Evolutionary conservation across 37 sponge, comb jelly and placozoan genomes (phyloP).

Genomic region (Cladorhizidae sp.): DNA sequence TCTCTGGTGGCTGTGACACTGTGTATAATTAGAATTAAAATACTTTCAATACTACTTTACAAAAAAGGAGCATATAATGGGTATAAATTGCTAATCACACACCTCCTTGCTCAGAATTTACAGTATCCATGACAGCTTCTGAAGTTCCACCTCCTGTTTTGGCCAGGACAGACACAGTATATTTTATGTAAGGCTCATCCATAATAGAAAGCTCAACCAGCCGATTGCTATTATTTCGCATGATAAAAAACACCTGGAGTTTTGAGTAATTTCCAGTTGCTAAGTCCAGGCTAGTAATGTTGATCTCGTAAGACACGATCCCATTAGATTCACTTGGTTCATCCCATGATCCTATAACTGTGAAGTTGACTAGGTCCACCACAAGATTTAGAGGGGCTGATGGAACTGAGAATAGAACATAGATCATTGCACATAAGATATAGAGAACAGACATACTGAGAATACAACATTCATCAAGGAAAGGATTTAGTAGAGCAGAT

Average conservation of each 20-base stretch:
- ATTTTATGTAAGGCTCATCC: slow-evolving; percentile 11
- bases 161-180: slow-evolving; percentile 6
- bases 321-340: slow-evolving; percentile 31
- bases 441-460: too few species aligned
- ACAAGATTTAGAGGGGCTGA: slow-evolving; percentile 3
- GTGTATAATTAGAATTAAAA: not conserved
- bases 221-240: not conserved
- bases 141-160: slow-evolving; percentile 7
- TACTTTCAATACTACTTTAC: not conserved
- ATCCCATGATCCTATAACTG: slow-evolving; percentile 19
- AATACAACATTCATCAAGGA: too few species aligned
- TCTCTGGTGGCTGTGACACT: slow-evolving; percentile 1
- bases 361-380: not conserved
- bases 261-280: not conserved
- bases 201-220: not conserved
- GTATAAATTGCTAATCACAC: not conserved
- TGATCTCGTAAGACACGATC: slow-evolving; percentile 21
- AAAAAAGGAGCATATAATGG: too few species aligned
- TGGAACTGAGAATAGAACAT: slow-evolving; percentile 26
- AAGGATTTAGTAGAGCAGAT: too few species aligned
- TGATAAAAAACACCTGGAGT: not conserved
- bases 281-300: slow-evolving; percentile 7
- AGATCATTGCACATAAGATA: too few species aligned
- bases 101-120: slow-evolving; percentile 29
- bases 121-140: not conserved